Base-by-base conservation (phyloP, 2,797 vertebrate species). In the Acanthiza pusilla region DNA sequence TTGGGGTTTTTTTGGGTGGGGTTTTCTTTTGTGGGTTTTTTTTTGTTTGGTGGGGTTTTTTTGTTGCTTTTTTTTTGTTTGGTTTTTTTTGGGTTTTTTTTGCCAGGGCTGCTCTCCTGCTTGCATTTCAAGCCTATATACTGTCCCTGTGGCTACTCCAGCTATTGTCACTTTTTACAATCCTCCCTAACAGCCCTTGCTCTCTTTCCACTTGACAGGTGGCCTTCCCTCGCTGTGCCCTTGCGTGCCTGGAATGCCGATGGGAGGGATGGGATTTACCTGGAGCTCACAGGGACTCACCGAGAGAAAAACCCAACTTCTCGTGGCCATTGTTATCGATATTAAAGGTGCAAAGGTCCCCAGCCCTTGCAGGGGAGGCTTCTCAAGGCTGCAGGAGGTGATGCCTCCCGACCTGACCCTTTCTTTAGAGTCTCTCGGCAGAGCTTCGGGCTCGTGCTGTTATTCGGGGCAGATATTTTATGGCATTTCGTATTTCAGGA, bases 111-210 rank as follows among this genome's bases (percentile, higher is more conserved):
- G 29, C 83, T 89, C 43, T 81, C 54, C 66, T 91, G 74, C 62
- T 73, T 81, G 57, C 76, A 38, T 91, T 96, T 94, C 92, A 93
- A 84, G 36, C 55, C 51, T n/a, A 48, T 57, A 66, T 36, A 47
- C n/a, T 88, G 89, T 81, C 53, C 71, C 77, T 89, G 67, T 68
- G 91, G 85, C 77, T 86, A 34, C 81, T 95, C 73, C 48, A 95
- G 92, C 65, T 85, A 26, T 85, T 89, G 85, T 93, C 82, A 86
- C 88, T 96, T 96, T 91, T 72, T 65, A 68, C 83, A 95, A 90
- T 81, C 84, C 58, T 89, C 36, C 74, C 80, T 88, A 71, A 88
- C 5, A 94, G 54, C 58, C 48, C 70, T 96, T 95, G 75, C 75
- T 96, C 93, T 95, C 92, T 95, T 88, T 58, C 92, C 6, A 22